A percentile compares a stretch with the other conserved stretches of the same genome.
phyloP scores from a whole-genome alignment of 2,113 vertebrate species.

The Daboia siamensis region DNA sequence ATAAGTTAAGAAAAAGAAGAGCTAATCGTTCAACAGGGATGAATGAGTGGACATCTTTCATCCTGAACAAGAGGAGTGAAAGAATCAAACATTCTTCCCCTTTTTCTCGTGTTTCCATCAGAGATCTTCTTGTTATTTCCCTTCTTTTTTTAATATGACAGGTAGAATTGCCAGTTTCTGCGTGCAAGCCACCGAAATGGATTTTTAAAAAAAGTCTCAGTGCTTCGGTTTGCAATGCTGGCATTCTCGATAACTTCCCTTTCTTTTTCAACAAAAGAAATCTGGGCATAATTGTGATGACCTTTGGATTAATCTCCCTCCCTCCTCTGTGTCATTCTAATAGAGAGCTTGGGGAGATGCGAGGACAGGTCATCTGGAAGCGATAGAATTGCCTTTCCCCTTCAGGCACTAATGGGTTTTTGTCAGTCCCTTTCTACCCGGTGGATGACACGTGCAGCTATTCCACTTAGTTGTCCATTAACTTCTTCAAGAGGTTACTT shows the following conservation, averaged over 20 bases:
- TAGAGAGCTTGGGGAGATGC: slow-evolving; percentile 74
- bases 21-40: neutral
- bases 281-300: slow-evolving; percentile 76
- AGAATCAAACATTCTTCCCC: slow-evolving; percentile 18
- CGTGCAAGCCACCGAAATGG: slow-evolving; percentile 63
- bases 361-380: slow-evolving; percentile 77
- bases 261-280: slow-evolving; percentile 76
- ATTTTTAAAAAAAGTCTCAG: slow-evolving; percentile 61
- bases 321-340: slow-evolving; percentile 81
- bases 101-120: slow-evolving; percentile 46
- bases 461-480: slow-evolving; percentile 83
- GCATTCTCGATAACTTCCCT: slow-evolving; percentile 74
- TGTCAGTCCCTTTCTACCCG: slow-evolving; percentile 84
- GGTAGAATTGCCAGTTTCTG: slow-evolving; percentile 69
- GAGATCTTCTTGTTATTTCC: neutral
- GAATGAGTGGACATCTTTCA: neutral
- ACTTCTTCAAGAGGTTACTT: slow-evolving; percentile 66
- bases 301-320: slow-evolving; percentile 79
- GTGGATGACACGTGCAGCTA: slow-evolving; percentile 78
- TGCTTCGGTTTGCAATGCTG: slow-evolving; percentile 64
- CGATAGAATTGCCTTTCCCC: slow-evolving; percentile 79
- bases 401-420: slow-evolving; percentile 89
- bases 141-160: slow-evolving; percentile 61
- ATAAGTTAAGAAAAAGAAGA: neutral
- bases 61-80: neutral